Conservation (phyloP, 2,113 vertebrate genomes). For the Catharus fuscescens region DNA sequence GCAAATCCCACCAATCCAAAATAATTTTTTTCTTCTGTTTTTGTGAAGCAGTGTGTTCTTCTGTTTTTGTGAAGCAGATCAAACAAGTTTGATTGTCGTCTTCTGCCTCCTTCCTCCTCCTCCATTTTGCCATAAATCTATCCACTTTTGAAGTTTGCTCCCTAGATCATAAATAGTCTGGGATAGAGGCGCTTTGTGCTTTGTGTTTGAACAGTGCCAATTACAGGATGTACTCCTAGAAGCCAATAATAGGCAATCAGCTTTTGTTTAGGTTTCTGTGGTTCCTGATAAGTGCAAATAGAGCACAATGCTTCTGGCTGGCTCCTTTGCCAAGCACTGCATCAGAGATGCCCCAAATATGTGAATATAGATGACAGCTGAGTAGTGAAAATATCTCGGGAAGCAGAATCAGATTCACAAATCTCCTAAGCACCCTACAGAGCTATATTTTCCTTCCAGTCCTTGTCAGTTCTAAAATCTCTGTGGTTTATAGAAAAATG, state of each 20-base stretch:
- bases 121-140: not conserved
- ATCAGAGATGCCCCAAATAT: not conserved
- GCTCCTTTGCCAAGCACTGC: not conserved
- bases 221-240: not conserved
- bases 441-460: not conserved
- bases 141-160: not conserved
- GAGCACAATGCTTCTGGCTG: not conserved
- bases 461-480: not conserved
- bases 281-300: not conserved
- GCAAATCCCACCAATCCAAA: not conserved
- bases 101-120: not conserved
- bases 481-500: not conserved
- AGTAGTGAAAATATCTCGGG: not conserved
- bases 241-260: conserved; percentile 10
- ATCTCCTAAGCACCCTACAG: not conserved
- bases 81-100: not conserved
- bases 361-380: not conserved
- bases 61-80: not conserved
- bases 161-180: not conserved
- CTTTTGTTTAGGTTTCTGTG: not conserved
- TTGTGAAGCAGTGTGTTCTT: not conserved
- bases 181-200: conserved; percentile 16
- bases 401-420: not conserved
- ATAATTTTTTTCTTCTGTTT: not conserved
- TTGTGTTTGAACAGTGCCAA: not conserved